Evolutionary conservation across 1,140 invertebrate species (phyloP), one percentile per base, ranked within the genome.

Genomic region (Pseudomyrmex flavicornis): DNA sequence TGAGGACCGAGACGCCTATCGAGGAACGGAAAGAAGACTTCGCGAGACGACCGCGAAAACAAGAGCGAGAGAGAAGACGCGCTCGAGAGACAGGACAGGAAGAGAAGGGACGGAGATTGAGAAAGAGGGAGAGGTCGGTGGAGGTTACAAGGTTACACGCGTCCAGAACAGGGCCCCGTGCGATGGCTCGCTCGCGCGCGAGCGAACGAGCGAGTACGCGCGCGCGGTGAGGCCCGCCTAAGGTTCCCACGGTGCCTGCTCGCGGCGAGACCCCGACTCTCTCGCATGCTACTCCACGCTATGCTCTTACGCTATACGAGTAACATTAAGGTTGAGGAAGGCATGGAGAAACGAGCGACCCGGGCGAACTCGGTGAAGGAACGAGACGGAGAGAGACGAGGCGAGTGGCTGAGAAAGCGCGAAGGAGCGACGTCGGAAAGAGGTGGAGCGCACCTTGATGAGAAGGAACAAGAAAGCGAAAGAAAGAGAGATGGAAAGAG

Each of bases 241-340:
- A 93, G 89, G 92, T 94, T 94, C 93, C 93, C 93, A 94, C 93
- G 93, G 93, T 93, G 91, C 92, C 93, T 91, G 92, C 92, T 92
- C 90, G 93, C 91, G 92, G 92, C 93, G 91, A 93, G 91, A 90
- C 88, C 91, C 88, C 80, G 86, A 88, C 91, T 92, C 90, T 89
- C 91, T 92, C 90, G 90, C 91, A 92, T 91, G 91, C 91, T 91
- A 92, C 88, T 88, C 91, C 85, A 91, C 86, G 90, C 88, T 88
- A 91, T 89, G 90, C 84, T 88, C 84, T 89, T 84, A 69, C 86
- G 86, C 80, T 88, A 85, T 88, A 85, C 80, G 91, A 88, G 85
- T 87, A 92, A 93, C 91, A 92, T 93, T 92, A 91, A 93, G 88
- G 83, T 92, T 88, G 90, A 91, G 90, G 89, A 91, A 90, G 90